A percentile compares a stretch with the other conserved stretches of the same genome.
phyloP scores from a whole-genome alignment of 2,113 vertebrate species.

The Sminthopsis crassicaudata region DNA sequence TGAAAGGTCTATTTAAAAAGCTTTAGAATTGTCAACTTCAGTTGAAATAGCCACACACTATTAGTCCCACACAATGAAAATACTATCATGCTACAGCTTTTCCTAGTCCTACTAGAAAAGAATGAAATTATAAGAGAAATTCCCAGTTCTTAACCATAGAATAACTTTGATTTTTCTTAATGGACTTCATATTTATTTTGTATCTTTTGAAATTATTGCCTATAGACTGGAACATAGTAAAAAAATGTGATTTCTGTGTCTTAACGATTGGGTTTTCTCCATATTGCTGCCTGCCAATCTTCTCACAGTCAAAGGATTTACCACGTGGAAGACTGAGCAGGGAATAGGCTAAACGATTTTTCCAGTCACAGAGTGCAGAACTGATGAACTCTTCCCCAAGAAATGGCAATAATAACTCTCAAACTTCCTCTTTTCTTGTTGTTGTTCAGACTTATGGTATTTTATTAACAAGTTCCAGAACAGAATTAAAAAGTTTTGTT shows the following conservation, averaged over 20 bases:
- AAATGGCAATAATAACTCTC: background rate
- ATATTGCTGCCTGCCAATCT: background rate
- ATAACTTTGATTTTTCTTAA: constrained; percentile 12
- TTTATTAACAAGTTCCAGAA: background rate
- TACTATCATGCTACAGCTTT: background rate
- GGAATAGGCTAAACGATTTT: background rate
- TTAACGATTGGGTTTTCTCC: background rate
- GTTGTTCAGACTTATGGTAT: background rate
- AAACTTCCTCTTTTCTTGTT: background rate
- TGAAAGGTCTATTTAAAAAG: background rate
- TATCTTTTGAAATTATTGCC: constrained; percentile 21
- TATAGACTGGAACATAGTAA: background rate
- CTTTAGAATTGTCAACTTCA: background rate
- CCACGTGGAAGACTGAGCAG: background rate
- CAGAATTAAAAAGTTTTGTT: background rate
- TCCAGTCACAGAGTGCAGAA: background rate
- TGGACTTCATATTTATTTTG: background rate
- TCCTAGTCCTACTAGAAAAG: background rate
- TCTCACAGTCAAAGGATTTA: background rate
- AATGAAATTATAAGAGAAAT: background rate
- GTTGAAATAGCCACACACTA: background rate
- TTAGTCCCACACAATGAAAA: background rate
- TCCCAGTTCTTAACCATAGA: background rate
- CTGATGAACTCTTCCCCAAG: background rate
- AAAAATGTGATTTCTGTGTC: background rate